Evolutionary conservation across 1,140 invertebrate species (phyloP), one percentile per base, ranked within the genome.

Genomic region (Drosophila orena): DNA sequence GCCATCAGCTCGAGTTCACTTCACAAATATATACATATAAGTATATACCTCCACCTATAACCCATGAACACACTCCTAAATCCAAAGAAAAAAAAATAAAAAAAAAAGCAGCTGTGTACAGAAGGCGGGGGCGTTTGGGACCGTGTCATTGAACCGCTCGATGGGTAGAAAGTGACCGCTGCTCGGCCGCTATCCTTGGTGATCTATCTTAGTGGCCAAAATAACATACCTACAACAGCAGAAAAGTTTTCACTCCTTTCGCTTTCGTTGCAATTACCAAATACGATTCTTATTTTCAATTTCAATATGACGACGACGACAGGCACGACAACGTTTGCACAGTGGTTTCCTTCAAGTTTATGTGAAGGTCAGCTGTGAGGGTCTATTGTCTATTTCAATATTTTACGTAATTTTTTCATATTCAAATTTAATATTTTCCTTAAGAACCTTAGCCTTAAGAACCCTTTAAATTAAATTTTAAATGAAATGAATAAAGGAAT

Each of bases 241-340:
- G 76, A 70, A 77, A 77, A 54, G 85, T 89, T 89, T 89, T 89
- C 84, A 89, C 84, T 89, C 84, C 84, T 89, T 89, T 89, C 84
- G 84, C 84, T 89, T 89, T 89, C 84, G 80, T 89, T 84, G 72
- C 84, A 89, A 89, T 89, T 89, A 89, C 84, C 84, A 89, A 89
- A 89, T 89, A 89, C 84, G 84, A 89, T 89, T 89, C 84, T 89
- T 89, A 89, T 89, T 89, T 89, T 89, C 84, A 90, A 89, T 89
- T 89, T 89, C 84, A 89, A 89, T 89, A 89, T 89, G 84, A 89
- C 58, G 76, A 78, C 84, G 80, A 80, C 85, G 84, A 88, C 83
- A 88, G 76, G 57, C 66, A 71, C 76, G 76, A 78, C 75, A 61
- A 64, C 62, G 57, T 53, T 30, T 20, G 60, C 53, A 85, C 83